Evolutionary conservation across 2,113 vertebrate species (phyloP), one percentile per base, ranked within the genome.

Genomic region (Loxodonta africana): DNA sequence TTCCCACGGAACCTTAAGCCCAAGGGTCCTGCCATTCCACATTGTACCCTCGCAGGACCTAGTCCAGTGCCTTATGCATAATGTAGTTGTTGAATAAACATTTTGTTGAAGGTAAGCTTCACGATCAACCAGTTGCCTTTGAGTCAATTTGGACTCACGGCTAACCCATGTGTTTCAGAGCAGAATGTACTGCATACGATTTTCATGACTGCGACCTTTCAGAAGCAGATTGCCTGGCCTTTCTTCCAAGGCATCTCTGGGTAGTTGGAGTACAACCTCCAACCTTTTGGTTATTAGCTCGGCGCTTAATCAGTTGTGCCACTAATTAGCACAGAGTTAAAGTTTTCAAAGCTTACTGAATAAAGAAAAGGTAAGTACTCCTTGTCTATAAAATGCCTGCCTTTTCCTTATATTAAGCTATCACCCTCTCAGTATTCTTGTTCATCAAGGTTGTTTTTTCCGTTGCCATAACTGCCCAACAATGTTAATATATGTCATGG

Each of bases 381-480:
- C 65, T 69, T 69, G 44, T n/a, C 1, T 60, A 2, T 23, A 30
- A 23, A 87, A 33, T 26, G 41, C 88, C 21, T 41, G 8, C 12
- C 69, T 57, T 60, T 20, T 51, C 41, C 37, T 63, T 41, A 4
- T 9, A 20, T 4, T 30, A 76, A 78, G 81, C 46, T 3, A 1
- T 26, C 0, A 0, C 73, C 82, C 53, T 89, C 60, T 10, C 23
- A 78, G 67, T 14, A 17, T 30, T 84, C 11, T 73, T 48, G 37
- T 26, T 84, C 87, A 37, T 53, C 51, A 73, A 67, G 62, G 44
- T 78, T 97, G 95, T 90, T 95, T 37, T 87, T 88, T 67, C 44
- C 0, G 26, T 97, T 86, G 96, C 77, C 85, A 77, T 92, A 92
- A 90, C 87, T 84, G 80, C 89, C 93, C 91, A 26, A 46, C 51